Conservation (phyloP, 2,888 invertebrate genomes). For the Alloscopus bannaensis region DNA sequence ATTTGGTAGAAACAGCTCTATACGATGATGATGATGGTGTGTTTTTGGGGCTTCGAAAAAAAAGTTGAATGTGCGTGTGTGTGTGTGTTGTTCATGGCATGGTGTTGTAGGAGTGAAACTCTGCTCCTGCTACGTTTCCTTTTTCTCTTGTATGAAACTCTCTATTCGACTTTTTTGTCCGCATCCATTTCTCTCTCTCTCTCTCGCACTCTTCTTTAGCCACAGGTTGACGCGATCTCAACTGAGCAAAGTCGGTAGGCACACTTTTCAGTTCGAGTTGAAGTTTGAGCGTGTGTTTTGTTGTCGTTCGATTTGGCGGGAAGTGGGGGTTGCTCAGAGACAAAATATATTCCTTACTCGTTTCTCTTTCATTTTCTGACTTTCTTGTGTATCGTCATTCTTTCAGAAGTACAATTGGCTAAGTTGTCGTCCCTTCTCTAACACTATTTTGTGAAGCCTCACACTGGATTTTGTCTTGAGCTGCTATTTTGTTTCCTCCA, state of each 20-base stretch:
- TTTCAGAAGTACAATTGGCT: neutral
- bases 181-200: slow-evolving; percentile 39
- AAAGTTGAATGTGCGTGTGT: neutral
- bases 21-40: neutral
- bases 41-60: neutral
- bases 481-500: slow-evolving; percentile 7
- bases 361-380: neutral
- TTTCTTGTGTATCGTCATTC: neutral
- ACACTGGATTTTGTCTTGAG: neutral
- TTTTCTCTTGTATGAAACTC: slow-evolving; percentile 5
- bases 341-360: slow-evolving; percentile 30
- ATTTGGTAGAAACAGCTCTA: no score
- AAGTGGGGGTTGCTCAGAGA: slow-evolving; percentile 61
- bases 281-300: slow-evolving; percentile 48
- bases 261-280: slow-evolving; percentile 52
- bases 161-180: slow-evolving; percentile 15
- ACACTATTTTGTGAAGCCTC: neutral
- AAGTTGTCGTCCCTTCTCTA: neutral
- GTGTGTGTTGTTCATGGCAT: neutral
- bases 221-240: slow-evolving; percentile 66
- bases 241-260: slow-evolving; percentile 71
- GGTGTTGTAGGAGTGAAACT: neutral
- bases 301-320: slow-evolving; percentile 71
- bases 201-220: slow-evolving; percentile 42
- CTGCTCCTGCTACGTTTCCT: slow-evolving; percentile 3